Conservation (phyloP, 2,797 vertebrate species). For the Sebastes diploproa region DNA sequence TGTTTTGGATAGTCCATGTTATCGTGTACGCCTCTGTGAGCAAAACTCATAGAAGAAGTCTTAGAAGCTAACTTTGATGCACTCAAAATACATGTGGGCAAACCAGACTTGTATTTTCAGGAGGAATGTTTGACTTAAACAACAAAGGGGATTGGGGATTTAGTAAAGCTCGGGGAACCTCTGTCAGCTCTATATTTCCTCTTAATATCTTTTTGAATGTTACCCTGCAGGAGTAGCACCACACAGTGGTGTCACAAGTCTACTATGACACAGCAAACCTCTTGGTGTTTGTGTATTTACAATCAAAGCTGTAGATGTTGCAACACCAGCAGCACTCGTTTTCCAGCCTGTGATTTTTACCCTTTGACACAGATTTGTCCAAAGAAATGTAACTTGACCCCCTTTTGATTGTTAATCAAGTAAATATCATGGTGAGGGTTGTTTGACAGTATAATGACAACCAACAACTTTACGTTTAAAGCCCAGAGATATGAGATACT, state of each 20-base stretch:
- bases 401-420: not conserved
- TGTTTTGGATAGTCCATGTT: not conserved
- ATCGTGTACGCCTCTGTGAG: not conserved
- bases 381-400: not conserved
- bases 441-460: too few relatives aligned
- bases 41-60: not conserved
- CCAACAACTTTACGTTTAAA: not conserved
- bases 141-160: not conserved
- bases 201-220: not conserved
- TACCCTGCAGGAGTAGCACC: constrained; percentile 18
- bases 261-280: constrained; percentile 35
- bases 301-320: not conserved
- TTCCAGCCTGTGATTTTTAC: not conserved
- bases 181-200: not conserved
- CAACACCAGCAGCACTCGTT: not conserved
- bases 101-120: not conserved
- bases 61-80: not conserved
- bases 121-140: not conserved
- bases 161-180: not conserved
- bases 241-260: constrained; percentile 27
- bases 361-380: not conserved
- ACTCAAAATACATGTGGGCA: not conserved
- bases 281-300: not conserved
- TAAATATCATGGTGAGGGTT: not conserved
- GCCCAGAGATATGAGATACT: not conserved